Base-by-base conservation (phyloP, 2,113 vertebrate genomes). In the Cygnus atratus region DNA sequence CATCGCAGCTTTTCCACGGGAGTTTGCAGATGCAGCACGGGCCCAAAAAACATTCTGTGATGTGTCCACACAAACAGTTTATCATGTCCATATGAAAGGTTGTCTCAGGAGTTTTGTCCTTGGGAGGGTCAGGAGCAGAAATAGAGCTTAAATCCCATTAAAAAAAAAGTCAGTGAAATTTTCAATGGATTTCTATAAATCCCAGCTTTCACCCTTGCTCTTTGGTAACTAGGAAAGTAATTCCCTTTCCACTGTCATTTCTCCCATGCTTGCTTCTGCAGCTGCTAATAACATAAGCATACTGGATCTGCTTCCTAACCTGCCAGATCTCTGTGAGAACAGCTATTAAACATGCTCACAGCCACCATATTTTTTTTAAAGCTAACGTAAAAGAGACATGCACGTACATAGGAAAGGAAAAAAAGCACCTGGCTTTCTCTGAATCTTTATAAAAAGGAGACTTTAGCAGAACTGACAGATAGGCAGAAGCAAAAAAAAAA, bases 271-370 rank as follows among this genome's bases (percentile, higher is more conserved):
- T 90, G 67, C 63, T 59, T 74, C 72, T 91, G 79, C 79, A 85
- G 67, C 67, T 80, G 63, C 62, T 94, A 83, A 80, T 82, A 94
- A 91, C 28, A 0, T 77, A 37, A 77, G 82, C 4, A 0, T 57
- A 50, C 88, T 33, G 65, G 59, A 74, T 88, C 72, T 91, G 78
- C 82, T 84, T 77, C 66, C 65, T 75, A 84, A 82, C 41, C 59
- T 85, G 72, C 55, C 79, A 75, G 39, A 59, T 63, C 78, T 87
- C 75, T 80, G 44, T 74, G 82, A 84, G 68, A 94, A 80, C 22
- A 88, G 52, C 63, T 33, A 66, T 77, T 83, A 88, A 90, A 77
- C 39, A 80, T 19, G 18, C 82, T 90, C 55, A 88, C 84, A 84
- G 44, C 26, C 28, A 58, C 52, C 1, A 6, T 17, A 63, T 35